Evolutionary conservation across 1,140 invertebrate species (phyloP).

Genomic region (Portunus trituberculatus): DNA sequence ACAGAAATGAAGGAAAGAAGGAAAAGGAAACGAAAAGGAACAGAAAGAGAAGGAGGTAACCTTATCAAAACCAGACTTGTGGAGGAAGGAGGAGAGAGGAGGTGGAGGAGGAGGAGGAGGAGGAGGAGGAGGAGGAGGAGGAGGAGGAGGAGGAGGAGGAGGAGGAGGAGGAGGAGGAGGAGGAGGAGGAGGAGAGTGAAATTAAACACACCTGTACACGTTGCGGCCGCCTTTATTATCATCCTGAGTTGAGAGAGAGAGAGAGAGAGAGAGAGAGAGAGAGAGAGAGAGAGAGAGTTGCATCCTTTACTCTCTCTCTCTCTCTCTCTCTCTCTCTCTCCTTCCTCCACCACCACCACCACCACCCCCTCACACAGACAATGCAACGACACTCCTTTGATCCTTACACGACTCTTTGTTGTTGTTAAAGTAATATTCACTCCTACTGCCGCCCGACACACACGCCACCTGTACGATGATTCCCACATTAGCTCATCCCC

Average conservation of each 20-base stretch:
- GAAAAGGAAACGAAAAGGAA: background rate
- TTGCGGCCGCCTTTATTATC: background rate
- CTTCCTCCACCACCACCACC: background rate
- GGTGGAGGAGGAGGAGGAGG: background rate
- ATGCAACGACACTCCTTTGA: constrained; percentile 68
- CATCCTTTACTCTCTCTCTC: background rate
- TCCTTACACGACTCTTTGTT: constrained; percentile 70
- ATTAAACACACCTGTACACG: constrained; percentile 22
- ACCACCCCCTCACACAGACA: constrained; percentile 54
- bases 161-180: constrained; percentile 6
- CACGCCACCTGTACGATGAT: constrained; percentile 51
- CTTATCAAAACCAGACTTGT: background rate
- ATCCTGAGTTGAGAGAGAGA: background rate
- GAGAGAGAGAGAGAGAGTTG: background rate
- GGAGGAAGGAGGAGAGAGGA: background rate
- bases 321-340: background rate
- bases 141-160: background rate
- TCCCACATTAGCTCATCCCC: constrained; percentile 19
- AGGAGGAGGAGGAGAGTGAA: background rate
- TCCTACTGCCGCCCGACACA: constrained; percentile 61
- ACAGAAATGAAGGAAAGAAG: background rate
- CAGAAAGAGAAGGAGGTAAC: background rate
- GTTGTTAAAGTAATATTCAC: constrained; percentile 75
- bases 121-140: background rate
- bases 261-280: too few species aligned